Percentiles rank a stretch among this genome's conserved stretches.
Evolutionary conservation across 2,797 vertebrate species (phyloP).

Genomic region (Sphenopsis melanotis): DNA sequence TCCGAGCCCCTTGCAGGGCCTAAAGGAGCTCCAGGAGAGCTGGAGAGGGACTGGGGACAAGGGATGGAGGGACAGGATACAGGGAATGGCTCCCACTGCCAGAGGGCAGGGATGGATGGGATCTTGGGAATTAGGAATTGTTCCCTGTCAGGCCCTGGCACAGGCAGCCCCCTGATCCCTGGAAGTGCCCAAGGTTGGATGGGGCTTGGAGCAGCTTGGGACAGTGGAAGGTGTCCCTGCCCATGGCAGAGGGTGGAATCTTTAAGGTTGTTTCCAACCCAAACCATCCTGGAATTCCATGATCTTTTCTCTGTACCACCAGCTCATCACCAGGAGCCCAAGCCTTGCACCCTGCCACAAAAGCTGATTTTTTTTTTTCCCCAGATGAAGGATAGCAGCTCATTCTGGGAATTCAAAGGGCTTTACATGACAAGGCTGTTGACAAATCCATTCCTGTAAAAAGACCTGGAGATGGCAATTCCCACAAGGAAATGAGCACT

Average conservation of each 20-base stretch:
- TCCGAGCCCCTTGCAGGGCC: rapidly evolving
- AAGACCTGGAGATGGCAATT: neutral
- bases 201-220: neutral
- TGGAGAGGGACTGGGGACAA: neutral
- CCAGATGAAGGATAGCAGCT: neutral
- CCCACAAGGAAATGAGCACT: neutral
- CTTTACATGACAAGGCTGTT: neutral
- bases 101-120: neutral
- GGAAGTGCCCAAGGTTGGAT: rapidly evolving
- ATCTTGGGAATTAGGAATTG: neutral
- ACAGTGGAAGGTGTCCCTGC: neutral
- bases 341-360: neutral
- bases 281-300: neutral
- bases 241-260: neutral
- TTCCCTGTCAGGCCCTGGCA: neutral
- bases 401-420: neutral
- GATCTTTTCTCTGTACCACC: neutral
- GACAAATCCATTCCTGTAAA: neutral
- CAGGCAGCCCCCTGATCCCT: neutral
- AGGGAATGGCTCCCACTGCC: neutral
- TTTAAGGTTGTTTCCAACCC: neutral
- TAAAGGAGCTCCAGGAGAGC: neutral
- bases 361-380: neutral
- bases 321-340: neutral
- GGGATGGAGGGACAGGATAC: neutral